These are phyloP conservation scores for Adelphocoris suturalis DNA, from an alignment of 2,888 invertebrate species.

Conservation along the genomic window DNA sequence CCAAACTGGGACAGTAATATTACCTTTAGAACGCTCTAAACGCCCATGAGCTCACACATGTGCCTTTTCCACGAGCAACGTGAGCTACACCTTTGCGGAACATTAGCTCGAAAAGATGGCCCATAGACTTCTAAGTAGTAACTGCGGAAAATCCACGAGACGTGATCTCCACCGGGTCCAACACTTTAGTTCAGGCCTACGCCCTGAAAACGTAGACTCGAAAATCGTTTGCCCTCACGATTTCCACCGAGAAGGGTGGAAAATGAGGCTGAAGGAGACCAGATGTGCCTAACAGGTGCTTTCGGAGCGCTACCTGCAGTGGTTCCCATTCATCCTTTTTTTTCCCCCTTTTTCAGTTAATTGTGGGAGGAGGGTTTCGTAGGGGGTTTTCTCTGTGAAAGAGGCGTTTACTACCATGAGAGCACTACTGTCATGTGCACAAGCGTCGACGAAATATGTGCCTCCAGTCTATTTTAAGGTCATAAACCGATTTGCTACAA, in stretches of 20 bases:
- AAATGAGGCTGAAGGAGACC: constrained; percentile 1
- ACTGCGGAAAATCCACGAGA: constrained; percentile 18
- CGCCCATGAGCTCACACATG: background rate
- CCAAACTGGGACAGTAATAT: background rate
- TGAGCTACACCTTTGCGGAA: background rate
- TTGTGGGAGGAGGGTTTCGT: background rate
- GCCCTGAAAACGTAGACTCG: background rate
- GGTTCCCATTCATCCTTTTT: constrained; percentile 21
- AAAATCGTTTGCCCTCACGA: background rate
- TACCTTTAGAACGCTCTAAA: background rate
- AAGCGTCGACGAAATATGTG: background rate
- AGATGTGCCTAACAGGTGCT: constrained; percentile 35
- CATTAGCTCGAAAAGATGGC: background rate
- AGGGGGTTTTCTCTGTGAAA: background rate
- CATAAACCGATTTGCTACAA: constrained; percentile 8
- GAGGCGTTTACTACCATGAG: constrained; percentile 33
- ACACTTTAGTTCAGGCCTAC: constrained; percentile 32
- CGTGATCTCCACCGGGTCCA: background rate
- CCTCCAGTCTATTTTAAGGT: constrained; percentile 5
- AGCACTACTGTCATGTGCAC: constrained; percentile 6
- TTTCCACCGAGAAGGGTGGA: background rate
- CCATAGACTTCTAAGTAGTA: background rate
- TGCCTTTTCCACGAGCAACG: background rate
- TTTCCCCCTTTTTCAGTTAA: background rate
- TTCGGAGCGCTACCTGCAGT: background rate